These are phyloP conservation scores for Rhynchomys soricoides DNA, from an alignment of 2,113 vertebrate species.

Conservation along the genomic window DNA sequence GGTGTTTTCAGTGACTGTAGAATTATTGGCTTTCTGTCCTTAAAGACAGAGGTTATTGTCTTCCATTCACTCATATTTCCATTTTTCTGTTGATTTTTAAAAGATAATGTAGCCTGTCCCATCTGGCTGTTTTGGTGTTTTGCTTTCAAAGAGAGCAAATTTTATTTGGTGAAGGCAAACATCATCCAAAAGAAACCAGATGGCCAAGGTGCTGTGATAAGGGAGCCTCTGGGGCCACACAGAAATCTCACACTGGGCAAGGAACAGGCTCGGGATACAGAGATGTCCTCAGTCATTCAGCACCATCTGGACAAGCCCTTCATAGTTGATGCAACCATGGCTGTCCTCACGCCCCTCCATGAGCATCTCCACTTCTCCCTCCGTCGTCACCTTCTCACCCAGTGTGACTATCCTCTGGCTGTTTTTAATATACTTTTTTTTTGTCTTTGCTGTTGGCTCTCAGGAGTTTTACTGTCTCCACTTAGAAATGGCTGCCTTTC, in stretches of 20 bases:
- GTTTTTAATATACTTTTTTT: neutral
- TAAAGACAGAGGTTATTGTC: neutral
- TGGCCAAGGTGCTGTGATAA: constrained; percentile 37
- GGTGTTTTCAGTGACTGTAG: constrained; percentile 12
- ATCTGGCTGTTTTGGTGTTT: too few species aligned
- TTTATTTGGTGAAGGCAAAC: constrained; percentile 79
- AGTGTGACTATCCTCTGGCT: too few species aligned
- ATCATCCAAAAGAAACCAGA: constrained; percentile 31
- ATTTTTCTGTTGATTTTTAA: neutral
- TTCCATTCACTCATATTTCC: neutral
- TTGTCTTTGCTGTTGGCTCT: neutral
- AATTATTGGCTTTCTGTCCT: neutral
- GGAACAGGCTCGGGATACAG: neutral
- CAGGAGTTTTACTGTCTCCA: neutral
- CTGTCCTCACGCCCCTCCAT: too few species aligned
- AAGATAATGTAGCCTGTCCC: neutral
- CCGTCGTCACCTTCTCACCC: too few species aligned
- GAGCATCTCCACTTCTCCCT: too few species aligned
- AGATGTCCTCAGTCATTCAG: constrained; percentile 90
- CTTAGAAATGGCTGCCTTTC: neutral
- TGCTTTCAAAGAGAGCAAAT: constrained; percentile 57
- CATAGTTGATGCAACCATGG: too few species aligned
- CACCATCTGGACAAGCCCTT: constrained; percentile 96
- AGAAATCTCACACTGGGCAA: constrained; percentile 47
- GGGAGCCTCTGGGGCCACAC: neutral